Evolutionary conservation across 2,888 invertebrate species (phyloP), one percentile per base, ranked within the genome.

Genomic region (Smittia sp.): DNA sequence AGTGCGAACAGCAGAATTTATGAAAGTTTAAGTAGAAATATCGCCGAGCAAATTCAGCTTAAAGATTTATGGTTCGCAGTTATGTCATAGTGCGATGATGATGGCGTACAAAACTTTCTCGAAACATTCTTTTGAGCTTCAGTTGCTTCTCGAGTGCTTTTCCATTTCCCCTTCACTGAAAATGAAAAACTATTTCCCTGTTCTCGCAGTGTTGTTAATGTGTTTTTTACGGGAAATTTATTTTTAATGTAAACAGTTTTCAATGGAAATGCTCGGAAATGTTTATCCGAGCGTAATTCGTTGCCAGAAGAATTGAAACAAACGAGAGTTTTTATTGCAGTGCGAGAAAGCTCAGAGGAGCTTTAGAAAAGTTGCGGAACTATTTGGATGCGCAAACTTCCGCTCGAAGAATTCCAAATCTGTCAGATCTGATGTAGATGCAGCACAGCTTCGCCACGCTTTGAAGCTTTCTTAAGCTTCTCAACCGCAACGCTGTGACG

Each of bases 201-300:
- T 32, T 32, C 32, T 32, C 32, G 46, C 15, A 46, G n/a, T 11
- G 46, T 46, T 46, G 46, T 46, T 46, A 46, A 46, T 46, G 46
- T 46, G 6, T 46, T 46, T 3, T 46, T n/a, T n/a, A 46, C 46
- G n/a, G 46, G n/a, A 46, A n/a, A 46, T 46, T n/a, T 15, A 46
- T 46, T 46, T 46, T 46, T 46, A 46, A 46, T 46, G 46, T 46
- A 46, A 46, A 46, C 46, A 46, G 46, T 46, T 46, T 46, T 46
- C 11, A 46, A 46, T 46, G 46, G 15, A n/a, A 46, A 46, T 46
- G 46, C 7, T 46, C 15, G 2, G 46, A 46, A 46, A 46, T 46
- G 15, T 46, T 46, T n/a, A 46, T 11, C 15, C 46, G n/a, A 46
- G n/a, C 46, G 46, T 46, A n/a, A 15, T 46, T 46, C n/a, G 6